Base-by-base conservation (phyloP, 2,113 vertebrate genomes). In the Corydoras sp. region DNA sequence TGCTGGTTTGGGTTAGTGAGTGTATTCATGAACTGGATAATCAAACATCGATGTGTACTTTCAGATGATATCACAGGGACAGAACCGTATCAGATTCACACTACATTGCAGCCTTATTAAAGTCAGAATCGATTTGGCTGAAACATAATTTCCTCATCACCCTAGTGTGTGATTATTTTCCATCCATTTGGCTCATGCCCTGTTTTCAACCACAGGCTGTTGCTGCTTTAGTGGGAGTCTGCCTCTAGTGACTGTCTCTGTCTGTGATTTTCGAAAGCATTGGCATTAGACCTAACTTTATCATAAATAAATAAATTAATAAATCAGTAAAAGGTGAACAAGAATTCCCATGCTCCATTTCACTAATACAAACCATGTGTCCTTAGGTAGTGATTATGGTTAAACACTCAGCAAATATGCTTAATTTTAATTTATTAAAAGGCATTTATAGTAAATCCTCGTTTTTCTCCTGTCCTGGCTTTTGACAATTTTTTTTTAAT, bases 121-220 rank as follows among this genome's bases (percentile, higher is more conserved):
- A 14, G 18, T 50, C 61, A 31, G 56, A 67, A 30, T 73, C 66
- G 64, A 62, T 73, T 51, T 74, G 50, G 50, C 53, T 53, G 64
- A 7, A 62, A 49, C 14, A 74, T 58, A 62, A 74, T 68, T 68
- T 58, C 72, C 65, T 68, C 43, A 68, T 31, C 58, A 43, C 49
- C 10, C 35, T 31, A 59, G 14, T 73, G 58, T 73, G 63, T 73
- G 64, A 73, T 55, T 73, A 31, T 66, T 73, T 73, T 73, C 71
- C 71, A 67, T 63, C 49, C 65, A 30, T 66, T 73, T 73, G 71
- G 62, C 10, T 66, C 8, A 14, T 54, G 49, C 67, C 64, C 58
- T n/a, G 24, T 49, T 64, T 65, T 64, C 30, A 65, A 59, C 63
- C 49, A 30, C 71, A 67, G 58, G 64, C 56, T 59, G 65, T 10